phyloP scores from a whole-genome alignment of 2,888 invertebrate genomes.

The Chrysotoxum bicinctum region DNA sequence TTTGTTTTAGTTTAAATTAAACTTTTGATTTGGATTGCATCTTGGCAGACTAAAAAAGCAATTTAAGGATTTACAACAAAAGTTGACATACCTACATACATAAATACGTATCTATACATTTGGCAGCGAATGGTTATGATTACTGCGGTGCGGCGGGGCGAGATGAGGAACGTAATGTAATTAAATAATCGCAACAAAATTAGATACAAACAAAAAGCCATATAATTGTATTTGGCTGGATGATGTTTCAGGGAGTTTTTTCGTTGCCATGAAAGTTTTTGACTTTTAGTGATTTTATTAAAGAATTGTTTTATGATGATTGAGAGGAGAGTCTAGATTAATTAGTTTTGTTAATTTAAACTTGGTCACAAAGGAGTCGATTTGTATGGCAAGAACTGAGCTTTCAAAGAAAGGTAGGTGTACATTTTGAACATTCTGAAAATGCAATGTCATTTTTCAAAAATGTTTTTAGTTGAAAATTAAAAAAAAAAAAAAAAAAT shows the following conservation, averaged over 20 bases:
- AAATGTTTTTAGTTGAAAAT: no score
- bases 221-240: not conserved
- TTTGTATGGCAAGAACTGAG: no score
- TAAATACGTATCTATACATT: no score
- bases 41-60: slow-evolving; percentile 28
- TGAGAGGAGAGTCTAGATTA: not conserved
- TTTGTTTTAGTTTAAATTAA: slow-evolving; percentile 63
- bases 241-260: not conserved
- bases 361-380: no score
- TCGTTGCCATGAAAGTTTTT: not conserved
- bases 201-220: not conserved
- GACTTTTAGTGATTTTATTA: not conserved
- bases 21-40: slow-evolving; percentile 38
- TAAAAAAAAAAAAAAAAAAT: no score
- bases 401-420: no score
- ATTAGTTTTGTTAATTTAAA: no score
- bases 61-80: slow-evolving; percentile 44
- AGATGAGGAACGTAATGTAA: not conserved
- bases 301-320: not conserved
- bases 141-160: no score
- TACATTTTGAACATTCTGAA: no score
- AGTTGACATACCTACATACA: not conserved
- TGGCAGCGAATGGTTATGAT: not conserved
- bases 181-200: slow-evolving; percentile 1
- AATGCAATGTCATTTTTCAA: no score